These are phyloP conservation scores for Myiopsitta monachus DNA, from an alignment of 2,113 vertebrate species.

Conservation along the genomic window DNA sequence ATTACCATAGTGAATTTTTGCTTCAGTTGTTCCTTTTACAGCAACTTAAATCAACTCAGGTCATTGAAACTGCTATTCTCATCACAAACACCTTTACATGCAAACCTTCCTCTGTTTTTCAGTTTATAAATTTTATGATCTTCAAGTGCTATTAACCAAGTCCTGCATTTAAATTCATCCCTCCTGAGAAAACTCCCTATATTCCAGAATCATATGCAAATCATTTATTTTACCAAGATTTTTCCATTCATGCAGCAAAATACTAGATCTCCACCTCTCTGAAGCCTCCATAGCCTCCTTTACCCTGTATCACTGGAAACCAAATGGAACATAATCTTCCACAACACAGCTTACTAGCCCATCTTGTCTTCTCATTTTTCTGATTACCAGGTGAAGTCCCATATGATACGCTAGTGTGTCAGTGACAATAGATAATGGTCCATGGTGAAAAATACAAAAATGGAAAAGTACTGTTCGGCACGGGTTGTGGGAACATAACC, in stretches of 20 bases:
- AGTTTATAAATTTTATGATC: background rate
- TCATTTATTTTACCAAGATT: background rate
- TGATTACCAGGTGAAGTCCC: background rate
- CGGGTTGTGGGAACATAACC: background rate
- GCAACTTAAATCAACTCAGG: background rate
- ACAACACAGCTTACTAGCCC: background rate
- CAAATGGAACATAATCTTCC: background rate
- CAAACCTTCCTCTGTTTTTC: background rate
- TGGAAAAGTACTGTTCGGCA: background rate
- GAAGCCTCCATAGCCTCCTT: background rate
- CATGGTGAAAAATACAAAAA: background rate
- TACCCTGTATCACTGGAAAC: background rate
- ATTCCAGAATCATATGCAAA: background rate
- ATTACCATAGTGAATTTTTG: background rate
- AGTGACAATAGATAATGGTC: background rate
- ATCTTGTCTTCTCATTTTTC: background rate
- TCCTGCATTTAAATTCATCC: background rate
- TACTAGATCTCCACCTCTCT: background rate
- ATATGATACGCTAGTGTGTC: background rate
- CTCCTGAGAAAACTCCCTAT: background rate
- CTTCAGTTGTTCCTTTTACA: background rate
- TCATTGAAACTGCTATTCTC: background rate
- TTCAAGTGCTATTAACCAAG: background rate
- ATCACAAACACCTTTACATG: background rate
- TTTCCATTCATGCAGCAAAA: background rate